Evolutionary conservation across 2,888 invertebrate species (phyloP).

Genomic region (Pristionchus fissidentatus): DNA sequence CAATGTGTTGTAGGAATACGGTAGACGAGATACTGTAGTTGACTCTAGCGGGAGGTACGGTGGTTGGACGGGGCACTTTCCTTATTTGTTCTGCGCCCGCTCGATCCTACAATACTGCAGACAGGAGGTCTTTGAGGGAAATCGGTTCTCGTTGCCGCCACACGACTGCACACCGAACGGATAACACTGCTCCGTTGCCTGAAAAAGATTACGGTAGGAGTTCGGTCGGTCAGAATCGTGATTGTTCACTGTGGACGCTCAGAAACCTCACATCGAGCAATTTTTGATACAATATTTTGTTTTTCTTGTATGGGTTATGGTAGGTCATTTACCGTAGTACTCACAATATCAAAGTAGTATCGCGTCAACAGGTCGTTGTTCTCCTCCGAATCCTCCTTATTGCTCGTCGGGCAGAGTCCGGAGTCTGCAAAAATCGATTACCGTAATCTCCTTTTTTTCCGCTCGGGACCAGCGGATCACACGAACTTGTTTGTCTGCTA

Average conservation of each 20-base stretch:
- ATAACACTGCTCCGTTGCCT: conserved; percentile 69
- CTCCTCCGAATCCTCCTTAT: conserved; percentile 54
- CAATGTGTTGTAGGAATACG: not conserved
- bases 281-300: too few species aligned
- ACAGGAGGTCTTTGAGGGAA: conserved; percentile 56
- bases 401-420: conserved; percentile 57
- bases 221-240: not conserved
- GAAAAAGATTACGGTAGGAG: conserved; percentile 22
- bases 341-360: conserved; percentile 60
- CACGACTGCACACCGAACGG: conserved; percentile 71
- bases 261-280: too few species aligned
- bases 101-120: conserved; percentile 51
- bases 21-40: too few species aligned
- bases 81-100: not conserved
- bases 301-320: too few species aligned
- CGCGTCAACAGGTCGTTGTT: conserved; percentile 55
- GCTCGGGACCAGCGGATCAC: not conserved
- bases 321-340: not conserved
- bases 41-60: not conserved
- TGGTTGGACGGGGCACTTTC: not conserved
- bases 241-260: too few species aligned
- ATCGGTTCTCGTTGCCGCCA: conserved; percentile 67
- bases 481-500: not conserved
- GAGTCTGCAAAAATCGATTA: conserved; percentile 56
- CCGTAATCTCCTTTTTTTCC: not conserved